Percentiles rank a stretch among this genome's conserved stretches.
Evolutionary conservation across 2,888 invertebrate genomes (phyloP).

Genomic region (Agrochola macilenta): DNA sequence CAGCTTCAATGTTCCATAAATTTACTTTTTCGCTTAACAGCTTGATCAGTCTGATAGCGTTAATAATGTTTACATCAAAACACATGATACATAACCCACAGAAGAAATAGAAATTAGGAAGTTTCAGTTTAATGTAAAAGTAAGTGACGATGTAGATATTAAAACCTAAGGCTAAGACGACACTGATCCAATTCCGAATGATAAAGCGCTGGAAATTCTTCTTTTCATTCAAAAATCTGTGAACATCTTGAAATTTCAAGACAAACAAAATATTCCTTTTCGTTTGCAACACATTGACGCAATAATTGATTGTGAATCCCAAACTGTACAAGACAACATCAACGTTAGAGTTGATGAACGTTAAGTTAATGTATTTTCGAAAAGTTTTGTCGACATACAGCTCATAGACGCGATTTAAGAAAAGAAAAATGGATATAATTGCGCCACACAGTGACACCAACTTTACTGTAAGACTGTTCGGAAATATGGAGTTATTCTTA

Average conservation of each 20-base stretch:
- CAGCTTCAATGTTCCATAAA: constrained; percentile 19
- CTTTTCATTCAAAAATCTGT: constrained; percentile 15
- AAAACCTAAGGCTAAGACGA: background rate
- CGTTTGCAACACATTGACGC: constrained; percentile 20
- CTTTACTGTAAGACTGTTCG: constrained; percentile 7
- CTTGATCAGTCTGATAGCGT: constrained; percentile 16
- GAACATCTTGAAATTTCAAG: constrained; percentile 27
- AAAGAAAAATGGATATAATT: background rate
- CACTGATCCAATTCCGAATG: constrained; percentile 13
- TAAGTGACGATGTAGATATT: constrained; percentile 17
- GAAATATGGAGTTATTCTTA: background rate
- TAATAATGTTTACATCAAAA: constrained; percentile 27
- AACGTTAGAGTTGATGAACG: constrained; percentile 3
- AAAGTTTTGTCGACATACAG: constrained; percentile 5
- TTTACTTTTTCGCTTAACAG: constrained; percentile 18
- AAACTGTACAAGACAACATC: constrained; percentile 16
- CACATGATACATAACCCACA: constrained; percentile 20
- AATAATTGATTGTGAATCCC: constrained; percentile 30
- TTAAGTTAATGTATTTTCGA: constrained; percentile 1
- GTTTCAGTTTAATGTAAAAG: background rate
- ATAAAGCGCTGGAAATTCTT: background rate
- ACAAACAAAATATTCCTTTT: constrained; percentile 13
- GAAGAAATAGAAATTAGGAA: constrained; percentile 10
- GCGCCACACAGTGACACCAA: background rate
- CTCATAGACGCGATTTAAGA: constrained; percentile 4